phyloP scores from a whole-genome alignment of 35 echinoderm and acorn worm genomes.

The Heliocidaris tuberculata region DNA sequence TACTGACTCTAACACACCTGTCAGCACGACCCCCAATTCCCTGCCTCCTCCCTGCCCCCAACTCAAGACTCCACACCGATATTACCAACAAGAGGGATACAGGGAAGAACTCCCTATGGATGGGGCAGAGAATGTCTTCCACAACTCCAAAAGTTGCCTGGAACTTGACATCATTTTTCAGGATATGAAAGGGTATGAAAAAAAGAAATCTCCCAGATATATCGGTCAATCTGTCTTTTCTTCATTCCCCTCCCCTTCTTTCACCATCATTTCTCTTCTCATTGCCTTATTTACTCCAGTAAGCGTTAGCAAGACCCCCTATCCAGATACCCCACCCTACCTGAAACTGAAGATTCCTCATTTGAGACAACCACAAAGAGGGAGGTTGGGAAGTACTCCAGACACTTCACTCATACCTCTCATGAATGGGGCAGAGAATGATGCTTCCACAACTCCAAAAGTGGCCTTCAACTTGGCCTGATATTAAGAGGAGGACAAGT shows the following conservation, averaged over 20 bases:
- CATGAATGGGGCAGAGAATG: too few relatives aligned
- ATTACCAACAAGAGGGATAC: background rate
- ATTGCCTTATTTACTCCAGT: too few relatives aligned
- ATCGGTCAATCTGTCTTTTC: background rate
- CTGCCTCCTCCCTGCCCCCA: background rate
- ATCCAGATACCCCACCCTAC: too few relatives aligned
- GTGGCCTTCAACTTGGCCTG: too few relatives aligned
- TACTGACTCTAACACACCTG: background rate
- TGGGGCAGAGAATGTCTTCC: background rate
- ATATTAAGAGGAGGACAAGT: too few relatives aligned
- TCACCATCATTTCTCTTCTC: too few relatives aligned
- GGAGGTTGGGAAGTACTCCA: too few relatives aligned
- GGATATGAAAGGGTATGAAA: background rate
- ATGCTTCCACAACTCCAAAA: too few relatives aligned
- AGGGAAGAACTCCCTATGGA: background rate
- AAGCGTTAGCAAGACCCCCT: too few relatives aligned
- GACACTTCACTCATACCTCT: too few relatives aligned
- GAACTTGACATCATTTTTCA: background rate
- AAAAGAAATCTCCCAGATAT: background rate
- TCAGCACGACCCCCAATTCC: background rate
- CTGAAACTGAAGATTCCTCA: too few relatives aligned
- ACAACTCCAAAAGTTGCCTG: background rate
- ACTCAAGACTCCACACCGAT: background rate
- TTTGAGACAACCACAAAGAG: too few relatives aligned
- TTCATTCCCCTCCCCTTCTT: background rate